A percentile compares a stretch with the other conserved stretches of the same genome.
Evolutionary conservation across 2,797 vertebrate genomes (phyloP).

Genomic region (Rhynchotus rufescens): DNA sequence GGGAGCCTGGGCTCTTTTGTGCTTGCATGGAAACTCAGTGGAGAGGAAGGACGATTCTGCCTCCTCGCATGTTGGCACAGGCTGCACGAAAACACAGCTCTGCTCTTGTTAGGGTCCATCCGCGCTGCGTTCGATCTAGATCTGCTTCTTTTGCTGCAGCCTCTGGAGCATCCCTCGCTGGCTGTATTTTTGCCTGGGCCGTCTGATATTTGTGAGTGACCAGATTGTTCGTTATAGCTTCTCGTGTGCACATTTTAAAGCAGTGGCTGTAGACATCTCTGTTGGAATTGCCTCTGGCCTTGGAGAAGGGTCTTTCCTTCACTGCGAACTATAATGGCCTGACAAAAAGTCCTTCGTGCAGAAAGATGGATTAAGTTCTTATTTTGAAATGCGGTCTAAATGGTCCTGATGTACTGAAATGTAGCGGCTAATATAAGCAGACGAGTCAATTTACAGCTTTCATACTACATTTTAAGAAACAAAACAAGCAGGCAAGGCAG

Average conservation of each 20-base stretch:
- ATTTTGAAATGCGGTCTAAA: slow-evolving; percentile 49
- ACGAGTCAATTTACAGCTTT: slow-evolving; percentile 73
- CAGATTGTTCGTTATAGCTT: not conserved
- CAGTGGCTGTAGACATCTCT: not conserved
- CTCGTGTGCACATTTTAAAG: slow-evolving; percentile 4
- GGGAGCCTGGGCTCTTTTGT: not conserved
- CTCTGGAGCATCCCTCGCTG: not conserved
- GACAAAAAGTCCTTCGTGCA: slow-evolving; percentile 1
- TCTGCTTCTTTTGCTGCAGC: not conserved
- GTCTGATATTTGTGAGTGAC: not conserved
- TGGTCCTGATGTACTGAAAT: slow-evolving; percentile 45
- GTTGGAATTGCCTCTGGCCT: not conserved
- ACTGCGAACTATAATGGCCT: not conserved
- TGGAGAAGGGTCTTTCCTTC: slow-evolving; percentile 3
- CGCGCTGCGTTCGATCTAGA: not conserved
- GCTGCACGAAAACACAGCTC: not conserved
- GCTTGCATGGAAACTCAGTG: slow-evolving; percentile 5
- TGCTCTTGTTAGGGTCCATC: not conserved
- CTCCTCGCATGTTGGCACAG: not conserved
- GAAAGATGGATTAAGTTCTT: slow-evolving; percentile 42
- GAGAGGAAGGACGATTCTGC: slow-evolving; percentile 13
- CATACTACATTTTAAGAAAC: slow-evolving; percentile 61
- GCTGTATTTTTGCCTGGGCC: not conserved
- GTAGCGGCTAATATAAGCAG: slow-evolving; percentile 65
- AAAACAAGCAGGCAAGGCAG: slow-evolving; percentile 49